A percentile compares a stretch with the other conserved stretches of the same genome.
Evolutionary conservation across 2,797 vertebrate genomes (phyloP).

Genomic region (Babyrousa celebensis): DNA sequence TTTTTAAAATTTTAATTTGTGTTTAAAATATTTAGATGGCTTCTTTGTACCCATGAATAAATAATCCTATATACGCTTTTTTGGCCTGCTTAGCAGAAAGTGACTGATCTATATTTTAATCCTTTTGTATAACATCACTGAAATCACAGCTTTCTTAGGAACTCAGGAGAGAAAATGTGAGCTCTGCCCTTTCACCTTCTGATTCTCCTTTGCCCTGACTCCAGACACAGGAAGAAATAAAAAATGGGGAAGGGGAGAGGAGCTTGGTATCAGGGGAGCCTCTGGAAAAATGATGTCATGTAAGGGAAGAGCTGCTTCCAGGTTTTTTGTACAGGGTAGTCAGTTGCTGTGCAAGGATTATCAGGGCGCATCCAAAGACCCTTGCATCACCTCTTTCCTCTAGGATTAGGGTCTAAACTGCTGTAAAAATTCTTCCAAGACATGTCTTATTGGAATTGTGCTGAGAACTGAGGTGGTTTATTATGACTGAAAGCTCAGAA

Average conservation of each 20-base stretch:
- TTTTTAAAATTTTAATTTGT: slow-evolving; percentile 91
- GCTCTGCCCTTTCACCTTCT: slow-evolving; percentile 45
- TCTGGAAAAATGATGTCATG: neutral
- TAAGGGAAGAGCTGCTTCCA: neutral
- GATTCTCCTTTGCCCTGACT: neutral
- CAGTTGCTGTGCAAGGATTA: neutral
- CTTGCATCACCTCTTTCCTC: slow-evolving; percentile 16
- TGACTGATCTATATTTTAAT: slow-evolving; percentile 84
- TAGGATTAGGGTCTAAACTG: neutral
- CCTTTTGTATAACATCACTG: slow-evolving; percentile 67
- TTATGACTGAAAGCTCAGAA: slow-evolving; percentile 59
- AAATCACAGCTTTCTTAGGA: slow-evolving; percentile 71
- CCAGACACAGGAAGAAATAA: slow-evolving; percentile 20
- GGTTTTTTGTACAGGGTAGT: neutral
- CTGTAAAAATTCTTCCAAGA: slow-evolving; percentile 40
- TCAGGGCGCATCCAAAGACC: neutral
- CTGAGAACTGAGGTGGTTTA: neutral
- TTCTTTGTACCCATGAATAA: slow-evolving; percentile 89
- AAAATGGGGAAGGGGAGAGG: neutral
- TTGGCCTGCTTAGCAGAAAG: slow-evolving; percentile 81
- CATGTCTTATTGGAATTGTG: neutral
- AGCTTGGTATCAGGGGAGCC: neutral
- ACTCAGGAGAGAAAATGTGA: slow-evolving; percentile 47
- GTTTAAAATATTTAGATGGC: slow-evolving; percentile 89
- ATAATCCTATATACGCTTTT: slow-evolving; percentile 83